phyloP scores from a whole-genome alignment of 2,113 vertebrate species.

The Forbesichthys agassizii region DNA sequence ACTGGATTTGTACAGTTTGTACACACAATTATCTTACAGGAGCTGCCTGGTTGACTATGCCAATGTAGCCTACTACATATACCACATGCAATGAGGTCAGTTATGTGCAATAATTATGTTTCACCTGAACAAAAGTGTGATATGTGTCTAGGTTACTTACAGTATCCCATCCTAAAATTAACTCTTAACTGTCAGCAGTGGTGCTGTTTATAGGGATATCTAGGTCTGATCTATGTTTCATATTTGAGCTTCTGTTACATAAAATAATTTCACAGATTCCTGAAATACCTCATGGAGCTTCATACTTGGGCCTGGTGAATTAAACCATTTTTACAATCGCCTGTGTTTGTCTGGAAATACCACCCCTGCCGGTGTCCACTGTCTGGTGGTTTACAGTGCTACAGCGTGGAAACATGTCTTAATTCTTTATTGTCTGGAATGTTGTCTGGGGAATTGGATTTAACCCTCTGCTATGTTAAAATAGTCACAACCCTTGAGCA shows the following conservation, averaged over 20 bases:
- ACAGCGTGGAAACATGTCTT: constrained; percentile 49
- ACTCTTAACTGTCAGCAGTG: too few relatives aligned
- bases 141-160: too few relatives aligned
- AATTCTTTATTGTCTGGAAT: constrained; percentile 55
- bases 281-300: constrained; percentile 47
- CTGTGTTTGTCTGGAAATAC: constrained; percentile 33
- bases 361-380: constrained; percentile 4
- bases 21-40: not conserved
- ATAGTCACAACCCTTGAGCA: constrained; percentile 25
- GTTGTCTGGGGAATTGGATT: constrained; percentile 70
- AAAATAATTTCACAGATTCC: constrained; percentile 49
- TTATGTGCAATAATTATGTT: too few relatives aligned
- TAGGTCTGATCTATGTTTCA: constrained; percentile 25
- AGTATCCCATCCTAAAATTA: too few relatives aligned
- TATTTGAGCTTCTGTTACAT: constrained; percentile 58
- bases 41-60: not conserved
- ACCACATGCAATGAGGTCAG: too few relatives aligned
- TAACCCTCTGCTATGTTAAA: constrained; percentile 71
- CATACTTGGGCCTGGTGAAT: constrained; percentile 23
- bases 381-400: constrained; percentile 20
- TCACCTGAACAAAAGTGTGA: too few relatives aligned
- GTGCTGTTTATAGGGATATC: constrained; percentile 18
- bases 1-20: too few relatives aligned
- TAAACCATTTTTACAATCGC: constrained; percentile 19
- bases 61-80: not conserved